Conservation (phyloP, 2,113 vertebrate genomes). For the Dipodomys ordii region DNA sequence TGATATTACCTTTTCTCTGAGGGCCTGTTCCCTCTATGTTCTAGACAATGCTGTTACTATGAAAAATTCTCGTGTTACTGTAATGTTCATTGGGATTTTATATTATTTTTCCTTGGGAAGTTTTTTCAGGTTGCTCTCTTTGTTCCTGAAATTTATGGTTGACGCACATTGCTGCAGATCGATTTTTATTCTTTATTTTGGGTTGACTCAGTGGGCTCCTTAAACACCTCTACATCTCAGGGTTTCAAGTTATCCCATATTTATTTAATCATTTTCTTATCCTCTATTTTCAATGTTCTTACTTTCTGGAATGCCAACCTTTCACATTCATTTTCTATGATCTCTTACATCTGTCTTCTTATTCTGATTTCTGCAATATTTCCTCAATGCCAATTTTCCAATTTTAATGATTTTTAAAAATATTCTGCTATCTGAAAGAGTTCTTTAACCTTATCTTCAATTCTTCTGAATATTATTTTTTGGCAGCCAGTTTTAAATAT, state of each 20-base stretch:
- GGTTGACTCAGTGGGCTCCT: background rate
- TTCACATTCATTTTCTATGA: constrained; percentile 29
- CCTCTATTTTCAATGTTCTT: constrained; percentile 5
- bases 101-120: constrained; percentile 25
- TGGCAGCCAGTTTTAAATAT: constrained; percentile 1
- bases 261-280: constrained; percentile 42
- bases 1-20: constrained; percentile 26
- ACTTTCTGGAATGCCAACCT: constrained; percentile 16
- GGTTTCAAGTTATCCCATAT: constrained; percentile 5
- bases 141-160: constrained; percentile 16
- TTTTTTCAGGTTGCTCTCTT: constrained; percentile 6
- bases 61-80: background rate
- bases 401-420: constrained; percentile 27
- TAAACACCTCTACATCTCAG: background rate
- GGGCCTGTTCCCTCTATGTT: background rate
- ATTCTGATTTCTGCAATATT: constrained; percentile 39
- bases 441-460: constrained; percentile 11
- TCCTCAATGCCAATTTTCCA: constrained; percentile 38
- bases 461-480: background rate
- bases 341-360: constrained; percentile 58
- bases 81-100: background rate
- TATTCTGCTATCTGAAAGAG: constrained; percentile 8
- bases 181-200: constrained; percentile 16
- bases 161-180: background rate
- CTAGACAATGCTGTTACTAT: background rate